A percentile compares a stretch with the other conserved stretches of the same genome.
These are phyloP conservation scores for Tiliqua scincoides DNA, from an alignment of 2,113 vertebrate species.

Conservation along the genomic window DNA sequence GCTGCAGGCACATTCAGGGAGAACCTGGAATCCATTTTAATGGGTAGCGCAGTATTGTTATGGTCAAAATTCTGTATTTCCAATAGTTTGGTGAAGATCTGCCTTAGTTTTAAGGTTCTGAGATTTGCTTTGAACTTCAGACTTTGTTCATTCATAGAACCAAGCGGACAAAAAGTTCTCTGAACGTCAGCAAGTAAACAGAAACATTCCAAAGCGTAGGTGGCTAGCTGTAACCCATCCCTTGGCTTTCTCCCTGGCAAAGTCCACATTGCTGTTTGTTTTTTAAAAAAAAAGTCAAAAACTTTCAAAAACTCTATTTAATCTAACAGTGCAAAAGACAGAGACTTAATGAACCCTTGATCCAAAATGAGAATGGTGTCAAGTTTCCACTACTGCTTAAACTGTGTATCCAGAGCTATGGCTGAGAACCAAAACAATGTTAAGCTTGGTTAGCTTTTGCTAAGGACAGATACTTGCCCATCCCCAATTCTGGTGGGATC, in stretches of 20 bases:
- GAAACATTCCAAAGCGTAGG: constrained; percentile 52
- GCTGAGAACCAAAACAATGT: not conserved
- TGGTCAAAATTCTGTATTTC: not conserved
- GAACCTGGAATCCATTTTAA: not conserved
- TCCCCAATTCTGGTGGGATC: not conserved
- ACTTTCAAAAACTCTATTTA: not conserved
- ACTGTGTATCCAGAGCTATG: not conserved
- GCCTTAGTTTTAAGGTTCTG: constrained; percentile 48
- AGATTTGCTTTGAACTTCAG: constrained; percentile 14
- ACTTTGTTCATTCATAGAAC: constrained; percentile 12
- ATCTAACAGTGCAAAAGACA: not conserved
- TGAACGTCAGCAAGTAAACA: constrained; percentile 58
- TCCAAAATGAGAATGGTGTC: not conserved
- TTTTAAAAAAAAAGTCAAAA: not conserved
- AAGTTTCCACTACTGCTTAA: not conserved
- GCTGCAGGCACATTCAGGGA: not conserved
- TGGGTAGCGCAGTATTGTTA: not conserved
- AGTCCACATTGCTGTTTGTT: constrained; percentile 1
- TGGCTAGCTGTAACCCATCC: constrained; percentile 7
- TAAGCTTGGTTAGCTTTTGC: not conserved
- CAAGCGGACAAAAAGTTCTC: not conserved
- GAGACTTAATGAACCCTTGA: not conserved
- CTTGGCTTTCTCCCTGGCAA: not conserved
- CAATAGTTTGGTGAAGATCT: constrained; percentile 13
- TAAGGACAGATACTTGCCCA: not conserved